Percentiles rank a stretch among this genome's conserved stretches.
These are phyloP conservation scores for Drosophila ogumai DNA, from an alignment of 1,140 invertebrate species.

Conservation along the genomic window DNA sequence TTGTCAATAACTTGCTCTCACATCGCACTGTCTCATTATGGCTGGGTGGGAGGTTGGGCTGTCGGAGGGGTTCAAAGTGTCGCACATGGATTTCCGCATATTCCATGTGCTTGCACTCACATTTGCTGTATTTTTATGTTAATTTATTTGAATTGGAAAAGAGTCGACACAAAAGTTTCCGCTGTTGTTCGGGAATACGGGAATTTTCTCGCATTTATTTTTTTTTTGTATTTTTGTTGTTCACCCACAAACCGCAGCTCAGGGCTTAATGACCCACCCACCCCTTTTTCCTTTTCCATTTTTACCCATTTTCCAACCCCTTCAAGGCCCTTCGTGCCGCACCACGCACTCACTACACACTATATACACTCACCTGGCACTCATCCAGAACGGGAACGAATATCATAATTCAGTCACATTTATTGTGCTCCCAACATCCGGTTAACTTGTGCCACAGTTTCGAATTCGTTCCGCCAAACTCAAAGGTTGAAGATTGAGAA, in stretches of 20 bases:
- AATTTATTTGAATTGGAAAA: constrained; percentile 74
- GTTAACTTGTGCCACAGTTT: constrained; percentile 60
- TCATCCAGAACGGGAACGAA: constrained; percentile 71
- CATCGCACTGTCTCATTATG: constrained; percentile 47
- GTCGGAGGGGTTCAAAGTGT: constrained; percentile 49
- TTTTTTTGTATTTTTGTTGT: neutral
- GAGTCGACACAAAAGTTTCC: constrained; percentile 54
- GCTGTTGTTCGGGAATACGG: constrained; percentile 56
- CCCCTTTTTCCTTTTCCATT: neutral
- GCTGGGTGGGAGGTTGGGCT: no score
- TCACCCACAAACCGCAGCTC: constrained; percentile 53
- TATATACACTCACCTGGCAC: constrained; percentile 46
- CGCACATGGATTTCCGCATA: constrained; percentile 77
- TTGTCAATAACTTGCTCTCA: constrained; percentile 74
- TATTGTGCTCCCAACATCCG: constrained; percentile 75
- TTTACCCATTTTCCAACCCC: constrained; percentile 15
- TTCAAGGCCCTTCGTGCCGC: constrained; percentile 41
- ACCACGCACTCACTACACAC: constrained; percentile 47
- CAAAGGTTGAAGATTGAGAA: constrained; percentile 28
- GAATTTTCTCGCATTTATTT: constrained; percentile 36
- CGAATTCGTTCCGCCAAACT: constrained; percentile 37
- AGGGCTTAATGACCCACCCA: constrained; percentile 61
- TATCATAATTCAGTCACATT: constrained; percentile 79
- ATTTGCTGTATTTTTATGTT: constrained; percentile 76
- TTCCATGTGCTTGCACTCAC: constrained; percentile 66